Base-by-base conservation (phyloP, 1,140 invertebrate species). In the Manduca sexta region DNA sequence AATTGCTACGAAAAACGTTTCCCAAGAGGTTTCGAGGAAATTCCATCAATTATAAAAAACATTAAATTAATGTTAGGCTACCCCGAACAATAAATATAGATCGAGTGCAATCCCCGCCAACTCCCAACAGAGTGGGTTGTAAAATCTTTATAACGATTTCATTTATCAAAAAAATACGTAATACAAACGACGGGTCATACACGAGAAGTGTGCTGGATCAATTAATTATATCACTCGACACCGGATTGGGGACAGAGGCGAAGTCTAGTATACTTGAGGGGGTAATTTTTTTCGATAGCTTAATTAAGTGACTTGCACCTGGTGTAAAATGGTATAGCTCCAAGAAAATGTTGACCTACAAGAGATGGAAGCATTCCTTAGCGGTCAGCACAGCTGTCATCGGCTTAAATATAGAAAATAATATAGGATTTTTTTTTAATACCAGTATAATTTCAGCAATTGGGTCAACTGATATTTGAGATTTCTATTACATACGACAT, bases 171-270 rank as follows among this genome's bases (percentile, higher is more conserved):
- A n/a, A 15, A 33, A 13, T 38, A 13, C 34, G 33, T 38, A 46
- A 46, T 38, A 43, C 26, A 13, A 30, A 29, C 2, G 33, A 35
- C 13, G 18, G 14, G 31, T 34, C 14, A 16, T 26, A 35, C 26
- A 2, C 21, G 13, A 11, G 33, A 15, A 35, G 43, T 15, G 16
- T 16, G 10, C 17, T 10, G 12, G 18, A 45, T 12, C 33, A 15
- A 45, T 45, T 45, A 45, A 45, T 45, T 45, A 45, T 35, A 45
- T 10, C 43, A 45, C 43, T 45, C 31, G 43, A 35, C 43, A 45
- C 6, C 10, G 43, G 30, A 34, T 45, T 13, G 30, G 30, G 17
- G 14, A 35, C 16, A 45, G 10, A 17, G 18, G 17, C 2, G 16
- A 10, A 11, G 3, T 10, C 14, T 16, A n/a, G 16, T 40, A 38